These are phyloP conservation scores for Bombus picipes DNA, from an alignment of 1,140 invertebrate genomes.

Conservation along the genomic window DNA sequence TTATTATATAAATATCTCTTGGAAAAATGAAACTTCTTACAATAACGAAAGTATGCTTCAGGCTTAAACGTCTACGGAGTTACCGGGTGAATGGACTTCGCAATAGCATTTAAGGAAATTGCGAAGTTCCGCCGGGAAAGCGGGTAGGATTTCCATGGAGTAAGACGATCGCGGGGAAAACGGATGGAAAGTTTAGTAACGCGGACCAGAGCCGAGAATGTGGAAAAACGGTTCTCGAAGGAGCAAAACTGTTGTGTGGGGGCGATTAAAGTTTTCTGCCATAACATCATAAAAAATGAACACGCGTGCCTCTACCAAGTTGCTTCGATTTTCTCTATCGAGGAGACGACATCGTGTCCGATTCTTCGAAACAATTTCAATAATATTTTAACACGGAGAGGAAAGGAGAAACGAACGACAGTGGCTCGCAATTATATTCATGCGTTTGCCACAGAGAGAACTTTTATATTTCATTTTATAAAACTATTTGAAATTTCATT, in stretches of 20 bases:
- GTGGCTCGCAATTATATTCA: too few relatives aligned
- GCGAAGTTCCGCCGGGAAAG: not conserved
- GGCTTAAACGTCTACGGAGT: too few relatives aligned
- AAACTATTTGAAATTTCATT: too few relatives aligned
- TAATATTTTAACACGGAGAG: not conserved
- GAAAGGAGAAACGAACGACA: not conserved
- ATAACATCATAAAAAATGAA: not conserved
- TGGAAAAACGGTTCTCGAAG: not conserved
- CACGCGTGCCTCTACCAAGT: not conserved
- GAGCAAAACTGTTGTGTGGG: not conserved
- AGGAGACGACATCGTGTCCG: not conserved
- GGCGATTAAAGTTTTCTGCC: constrained; percentile 19
- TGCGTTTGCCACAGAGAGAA: too few relatives aligned
- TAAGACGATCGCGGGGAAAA: not conserved
- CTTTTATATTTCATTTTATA: too few relatives aligned
- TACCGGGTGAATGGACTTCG: not conserved
- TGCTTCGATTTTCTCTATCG: not conserved
- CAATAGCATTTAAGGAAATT: constrained; percentile 29
- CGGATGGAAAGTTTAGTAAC: constrained; percentile 2
- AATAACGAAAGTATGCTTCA: not conserved
- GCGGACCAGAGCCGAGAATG: not conserved
- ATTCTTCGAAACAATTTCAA: not conserved
- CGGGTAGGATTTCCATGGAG: constrained; percentile 12
- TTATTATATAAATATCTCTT: not conserved
- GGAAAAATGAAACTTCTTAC: not conserved